phyloP scores from a whole-genome alignment of 2,797 vertebrate species.

The Eulemur rubriventer region DNA sequence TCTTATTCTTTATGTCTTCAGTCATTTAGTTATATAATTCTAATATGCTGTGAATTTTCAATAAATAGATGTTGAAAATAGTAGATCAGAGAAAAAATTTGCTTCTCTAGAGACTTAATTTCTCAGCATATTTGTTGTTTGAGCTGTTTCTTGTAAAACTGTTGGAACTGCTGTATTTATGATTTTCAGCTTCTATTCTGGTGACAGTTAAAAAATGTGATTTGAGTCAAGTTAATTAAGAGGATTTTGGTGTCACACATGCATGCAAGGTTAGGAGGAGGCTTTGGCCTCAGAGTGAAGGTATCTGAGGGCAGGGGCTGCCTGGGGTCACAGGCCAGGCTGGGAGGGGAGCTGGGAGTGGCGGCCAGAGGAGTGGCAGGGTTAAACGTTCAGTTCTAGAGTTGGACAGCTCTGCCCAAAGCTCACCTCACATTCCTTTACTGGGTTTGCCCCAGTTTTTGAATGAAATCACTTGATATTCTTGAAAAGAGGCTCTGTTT shows the following conservation, averaged over 20 bases:
- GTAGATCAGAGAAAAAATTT: background rate
- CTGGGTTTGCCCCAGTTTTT: background rate
- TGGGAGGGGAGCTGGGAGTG: background rate
- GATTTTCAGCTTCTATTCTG: background rate
- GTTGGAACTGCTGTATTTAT: background rate
- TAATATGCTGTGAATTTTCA: background rate
- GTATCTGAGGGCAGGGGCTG: background rate
- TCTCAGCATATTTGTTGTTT: background rate
- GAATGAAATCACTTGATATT: background rate
- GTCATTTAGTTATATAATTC: background rate
- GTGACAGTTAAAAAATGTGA: background rate
- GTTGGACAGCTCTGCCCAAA: background rate
- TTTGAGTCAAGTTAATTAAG: background rate
- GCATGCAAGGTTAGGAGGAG: background rate
- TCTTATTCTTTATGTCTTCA: background rate
- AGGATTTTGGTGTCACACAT: background rate
- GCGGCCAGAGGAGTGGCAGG: background rate
- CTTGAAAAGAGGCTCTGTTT: background rate
- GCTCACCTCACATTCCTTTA: background rate
- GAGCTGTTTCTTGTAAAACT: background rate
- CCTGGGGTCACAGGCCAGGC: background rate
- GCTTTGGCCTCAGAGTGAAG: background rate
- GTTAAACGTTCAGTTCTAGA: background rate
- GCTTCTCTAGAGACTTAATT: background rate
- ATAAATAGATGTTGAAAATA: background rate